These are phyloP conservation scores for Aplidium turbinatum DNA, from an alignment of 23 tunicate genomes.

Conservation along the genomic window DNA sequence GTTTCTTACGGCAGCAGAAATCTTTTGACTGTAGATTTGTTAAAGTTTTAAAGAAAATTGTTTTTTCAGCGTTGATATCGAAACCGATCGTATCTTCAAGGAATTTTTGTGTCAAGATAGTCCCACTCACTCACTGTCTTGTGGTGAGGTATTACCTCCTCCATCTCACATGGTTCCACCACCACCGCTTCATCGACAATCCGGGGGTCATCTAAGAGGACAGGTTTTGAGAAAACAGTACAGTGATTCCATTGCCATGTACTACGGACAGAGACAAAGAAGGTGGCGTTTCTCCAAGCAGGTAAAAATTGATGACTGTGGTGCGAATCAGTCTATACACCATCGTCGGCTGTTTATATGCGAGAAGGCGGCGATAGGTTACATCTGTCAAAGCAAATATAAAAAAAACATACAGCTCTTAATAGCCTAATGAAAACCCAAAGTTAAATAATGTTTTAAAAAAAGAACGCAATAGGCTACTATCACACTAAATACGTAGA, in stretches of 20 bases:
- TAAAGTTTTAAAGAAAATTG: neutral
- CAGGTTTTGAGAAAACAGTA: conserved; percentile 89
- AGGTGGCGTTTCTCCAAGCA: conserved; percentile 68
- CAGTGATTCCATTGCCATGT: conserved; percentile 88
- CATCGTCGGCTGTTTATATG: no score
- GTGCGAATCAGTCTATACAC: no score
- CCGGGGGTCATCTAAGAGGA: conserved; percentile 59
- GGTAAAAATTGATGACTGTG: no score
- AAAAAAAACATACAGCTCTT: no score
- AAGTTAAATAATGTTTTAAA: no score
- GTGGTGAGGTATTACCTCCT: conserved; percentile 53
- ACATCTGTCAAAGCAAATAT: no score
- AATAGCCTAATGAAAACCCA: no score
- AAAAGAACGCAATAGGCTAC: no score
- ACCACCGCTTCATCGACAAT: conserved; percentile 10
- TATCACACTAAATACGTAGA: no score
- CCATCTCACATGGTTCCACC: conserved; percentile 76
- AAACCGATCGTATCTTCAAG: conserved; percentile 78
- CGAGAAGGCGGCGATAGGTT: no score
- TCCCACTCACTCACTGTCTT: neutral
- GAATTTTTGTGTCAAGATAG: conserved; percentile 49
- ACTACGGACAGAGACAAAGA: conserved; percentile 75
- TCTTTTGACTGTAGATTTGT: neutral
- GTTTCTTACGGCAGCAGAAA: no score
- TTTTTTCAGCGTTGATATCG: conserved; percentile 57